A percentile compares a stretch with the other conserved stretches of the same genome.
These are phyloP conservation scores for Holcopasites calliopsidis DNA, from an alignment of 1,140 invertebrate genomes.

Conservation along the genomic window DNA sequence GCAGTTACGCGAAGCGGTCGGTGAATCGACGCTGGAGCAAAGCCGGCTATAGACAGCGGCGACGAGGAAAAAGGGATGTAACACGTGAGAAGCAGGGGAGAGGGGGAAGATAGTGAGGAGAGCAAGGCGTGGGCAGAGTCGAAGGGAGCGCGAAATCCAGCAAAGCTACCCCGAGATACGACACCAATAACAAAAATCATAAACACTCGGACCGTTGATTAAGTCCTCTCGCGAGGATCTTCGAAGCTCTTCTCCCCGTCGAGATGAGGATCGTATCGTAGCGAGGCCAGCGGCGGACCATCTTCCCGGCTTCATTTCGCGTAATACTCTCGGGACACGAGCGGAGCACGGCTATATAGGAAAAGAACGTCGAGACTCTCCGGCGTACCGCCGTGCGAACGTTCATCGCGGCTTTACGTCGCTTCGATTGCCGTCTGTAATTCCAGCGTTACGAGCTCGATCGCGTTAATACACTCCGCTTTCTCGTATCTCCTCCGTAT, in stretches of 20 bases:
- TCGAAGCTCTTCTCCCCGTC: slow-evolving; percentile 40
- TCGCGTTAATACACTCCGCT: slow-evolving; percentile 54
- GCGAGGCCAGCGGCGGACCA: slow-evolving; percentile 45
- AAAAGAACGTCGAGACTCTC: neutral
- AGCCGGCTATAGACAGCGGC: neutral
- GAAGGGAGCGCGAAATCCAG: slow-evolving; percentile 50
- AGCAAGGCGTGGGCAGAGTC: neutral
- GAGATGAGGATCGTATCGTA: slow-evolving; percentile 62
- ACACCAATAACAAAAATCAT: slow-evolving; percentile 78
- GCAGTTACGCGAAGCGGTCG: slow-evolving; percentile 33
- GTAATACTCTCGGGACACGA: slow-evolving; percentile 70
- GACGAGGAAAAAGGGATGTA: neutral
- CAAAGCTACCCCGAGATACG: slow-evolving; percentile 65
- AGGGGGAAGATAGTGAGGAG: neutral
- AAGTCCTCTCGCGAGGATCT: slow-evolving; percentile 70
- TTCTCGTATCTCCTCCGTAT: slow-evolving; percentile 15
- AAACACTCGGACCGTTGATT: slow-evolving; percentile 78
- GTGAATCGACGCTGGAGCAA: neutral
- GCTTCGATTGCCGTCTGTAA: slow-evolving; percentile 62
- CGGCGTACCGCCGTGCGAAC: slow-evolving; percentile 32
- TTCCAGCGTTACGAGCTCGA: slow-evolving; percentile 59
- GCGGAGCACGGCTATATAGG: slow-evolving; percentile 20
- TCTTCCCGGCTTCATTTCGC: slow-evolving; percentile 65
- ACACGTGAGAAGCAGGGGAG: neutral
- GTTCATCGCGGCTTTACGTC: slow-evolving; percentile 55